These are phyloP conservation scores for Dasypus novemcinctus DNA, from an alignment of 2,113 vertebrate species.

Conservation along the genomic window DNA sequence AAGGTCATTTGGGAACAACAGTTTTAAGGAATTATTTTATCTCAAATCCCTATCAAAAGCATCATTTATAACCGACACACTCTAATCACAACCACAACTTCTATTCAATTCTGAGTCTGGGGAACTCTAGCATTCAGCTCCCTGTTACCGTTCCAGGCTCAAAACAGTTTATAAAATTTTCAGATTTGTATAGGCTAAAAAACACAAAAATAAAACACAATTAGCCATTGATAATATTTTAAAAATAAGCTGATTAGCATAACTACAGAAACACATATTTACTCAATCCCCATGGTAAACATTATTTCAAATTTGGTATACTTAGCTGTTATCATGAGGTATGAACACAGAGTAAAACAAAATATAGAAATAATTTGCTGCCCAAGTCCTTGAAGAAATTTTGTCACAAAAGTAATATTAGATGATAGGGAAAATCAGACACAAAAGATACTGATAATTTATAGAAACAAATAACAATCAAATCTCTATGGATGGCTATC, in stretches of 20 bases:
- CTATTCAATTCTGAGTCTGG: background rate
- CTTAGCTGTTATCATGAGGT: background rate
- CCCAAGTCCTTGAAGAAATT: background rate
- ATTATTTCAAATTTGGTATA: constrained; percentile 15
- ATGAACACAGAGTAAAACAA: constrained; percentile 6
- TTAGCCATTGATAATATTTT: background rate
- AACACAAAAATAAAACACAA: background rate
- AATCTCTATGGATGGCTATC: background rate
- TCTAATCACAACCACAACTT: constrained; percentile 29
- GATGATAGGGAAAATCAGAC: background rate
- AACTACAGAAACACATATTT: background rate
- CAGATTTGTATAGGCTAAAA: background rate
- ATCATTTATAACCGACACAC: background rate
- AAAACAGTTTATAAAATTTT: constrained; percentile 33
- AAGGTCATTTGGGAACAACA: background rate
- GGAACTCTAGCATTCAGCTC: constrained; percentile 42
- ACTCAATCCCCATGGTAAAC: background rate
- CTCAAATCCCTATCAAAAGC: background rate
- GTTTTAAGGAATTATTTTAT: constrained; percentile 3
- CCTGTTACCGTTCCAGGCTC: background rate
- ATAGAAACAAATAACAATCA: constrained; percentile 23
- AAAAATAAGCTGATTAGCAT: constrained; percentile 15
- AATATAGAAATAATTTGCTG: constrained; percentile 16
- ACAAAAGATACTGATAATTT: background rate
- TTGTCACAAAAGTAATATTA: constrained; percentile 27